phyloP scores from a whole-genome alignment of 1,140 invertebrate species.

The Notospermus geniculatus region DNA sequence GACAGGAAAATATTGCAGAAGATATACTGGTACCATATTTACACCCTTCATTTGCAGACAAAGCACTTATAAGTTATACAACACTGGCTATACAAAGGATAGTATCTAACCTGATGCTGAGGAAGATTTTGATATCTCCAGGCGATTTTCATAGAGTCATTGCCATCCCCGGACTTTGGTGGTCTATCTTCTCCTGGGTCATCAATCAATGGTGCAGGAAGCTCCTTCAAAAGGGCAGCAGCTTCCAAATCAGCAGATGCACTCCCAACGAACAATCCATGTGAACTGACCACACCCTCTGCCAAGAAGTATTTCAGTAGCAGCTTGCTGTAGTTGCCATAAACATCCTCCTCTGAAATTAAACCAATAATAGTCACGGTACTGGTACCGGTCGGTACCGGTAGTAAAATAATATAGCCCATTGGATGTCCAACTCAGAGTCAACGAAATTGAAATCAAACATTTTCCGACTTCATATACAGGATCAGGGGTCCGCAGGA shows the following conservation, averaged over 20 bases:
- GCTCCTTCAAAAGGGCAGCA: conserved; percentile 41
- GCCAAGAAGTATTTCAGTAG: conserved; percentile 79
- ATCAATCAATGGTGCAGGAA: conserved; percentile 52
- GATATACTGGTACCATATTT: no score
- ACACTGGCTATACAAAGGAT: no score
- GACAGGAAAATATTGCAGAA: no score
- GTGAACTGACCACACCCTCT: conserved; percentile 72
- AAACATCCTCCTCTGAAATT: conserved; percentile 75
- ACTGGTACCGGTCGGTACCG: neutral
- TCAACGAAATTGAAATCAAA: neutral
- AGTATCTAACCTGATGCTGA: conserved; percentile 62
- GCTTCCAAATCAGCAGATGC: conserved; percentile 66
- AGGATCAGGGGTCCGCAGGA: no score
- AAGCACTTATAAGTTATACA: no score
- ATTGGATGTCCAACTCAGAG: no score
- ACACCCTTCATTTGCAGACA: no score
- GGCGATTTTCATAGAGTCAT: conserved; percentile 76
- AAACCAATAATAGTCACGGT: neutral
- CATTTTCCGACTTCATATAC: no score
- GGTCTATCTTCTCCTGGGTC: conserved; percentile 23
- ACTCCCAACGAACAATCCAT: conserved; percentile 70
- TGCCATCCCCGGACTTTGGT: conserved; percentile 17
- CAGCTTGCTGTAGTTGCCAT: conserved; percentile 71
- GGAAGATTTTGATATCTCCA: conserved; percentile 80
- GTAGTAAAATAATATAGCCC: neutral